Conservation (phyloP, 2,888 invertebrate species). For the Phyllotreta striolata region DNA sequence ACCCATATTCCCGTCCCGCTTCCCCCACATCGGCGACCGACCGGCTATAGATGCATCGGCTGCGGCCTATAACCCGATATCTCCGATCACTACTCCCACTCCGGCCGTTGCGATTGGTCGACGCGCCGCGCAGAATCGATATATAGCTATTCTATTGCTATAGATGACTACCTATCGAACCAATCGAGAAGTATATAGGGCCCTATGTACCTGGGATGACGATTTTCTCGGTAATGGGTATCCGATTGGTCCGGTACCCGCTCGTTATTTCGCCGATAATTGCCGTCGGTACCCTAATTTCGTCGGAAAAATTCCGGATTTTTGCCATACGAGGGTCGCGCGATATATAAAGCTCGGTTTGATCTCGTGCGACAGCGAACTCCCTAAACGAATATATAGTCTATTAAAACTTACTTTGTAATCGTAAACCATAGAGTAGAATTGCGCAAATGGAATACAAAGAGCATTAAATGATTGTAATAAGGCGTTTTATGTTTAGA, state of each 20-base stretch:
- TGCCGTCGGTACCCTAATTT: conserved; percentile 22
- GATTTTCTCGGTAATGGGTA: conserved; percentile 37
- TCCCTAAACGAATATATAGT: no score
- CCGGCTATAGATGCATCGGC: conserved; percentile 54
- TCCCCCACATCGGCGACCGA: conserved; percentile 41
- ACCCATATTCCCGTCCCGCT: conserved; percentile 34
- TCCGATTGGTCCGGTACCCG: conserved; percentile 33
- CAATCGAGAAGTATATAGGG: conserved; percentile 55
- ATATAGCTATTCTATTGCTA: conserved; percentile 64
- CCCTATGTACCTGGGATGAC: conserved; percentile 40
- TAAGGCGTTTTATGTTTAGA: no score
- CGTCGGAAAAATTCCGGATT: background rate
- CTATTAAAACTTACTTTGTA: no score
- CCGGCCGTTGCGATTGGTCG: conserved; percentile 64
- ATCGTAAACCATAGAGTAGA: no score
- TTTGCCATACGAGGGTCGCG: no score
- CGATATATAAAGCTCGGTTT: no score
- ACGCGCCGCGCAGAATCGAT: conserved; percentile 68
- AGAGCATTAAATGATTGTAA: no score
- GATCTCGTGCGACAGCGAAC: no score
- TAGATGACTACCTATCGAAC: conserved; percentile 64
- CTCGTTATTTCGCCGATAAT: conserved; percentile 30
- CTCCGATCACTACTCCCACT: conserved; percentile 51
- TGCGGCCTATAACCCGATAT: conserved; percentile 56
- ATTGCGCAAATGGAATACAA: no score